phyloP scores from a whole-genome alignment of 2,113 vertebrate genomes.

The Chitala chitala region DNA sequence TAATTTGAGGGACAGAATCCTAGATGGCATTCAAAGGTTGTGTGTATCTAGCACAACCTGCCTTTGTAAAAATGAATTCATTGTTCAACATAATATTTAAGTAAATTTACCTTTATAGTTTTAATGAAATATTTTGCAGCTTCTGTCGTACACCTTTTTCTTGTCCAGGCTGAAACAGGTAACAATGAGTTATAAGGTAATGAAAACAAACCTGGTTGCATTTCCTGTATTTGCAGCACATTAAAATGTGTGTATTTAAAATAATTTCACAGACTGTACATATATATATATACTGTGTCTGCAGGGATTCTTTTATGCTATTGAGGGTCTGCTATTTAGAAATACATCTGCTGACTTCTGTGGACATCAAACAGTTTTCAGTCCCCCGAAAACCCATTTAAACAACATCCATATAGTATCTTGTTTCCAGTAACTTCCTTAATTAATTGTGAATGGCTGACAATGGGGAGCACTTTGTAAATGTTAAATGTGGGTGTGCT shows the following conservation, averaged over 20 bases:
- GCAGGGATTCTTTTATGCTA: slow-evolving; percentile 66
- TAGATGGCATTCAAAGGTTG: too few relatives aligned
- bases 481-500: slow-evolving; percentile 41
- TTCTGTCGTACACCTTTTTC: neutral
- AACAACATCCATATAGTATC: slow-evolving; percentile 65
- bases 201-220: slow-evolving; percentile 27
- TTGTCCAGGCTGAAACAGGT: neutral
- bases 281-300: slow-evolving; percentile 57
- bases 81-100: too few relatives aligned
- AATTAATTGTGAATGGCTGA: slow-evolving; percentile 55
- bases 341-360: slow-evolving; percentile 57
- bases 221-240: slow-evolving; percentile 48
- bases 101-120: too few relatives aligned
- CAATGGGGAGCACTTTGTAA: slow-evolving; percentile 42
- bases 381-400: slow-evolving; percentile 54
- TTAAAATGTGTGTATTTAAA: slow-evolving; percentile 61
- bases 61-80: too few relatives aligned
- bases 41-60: too few relatives aligned
- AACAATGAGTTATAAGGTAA: slow-evolving; percentile 13
- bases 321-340: slow-evolving; percentile 51
- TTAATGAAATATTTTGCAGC: too few relatives aligned
- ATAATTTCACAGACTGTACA: slow-evolving; percentile 46
- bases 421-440: slow-evolving; percentile 57
- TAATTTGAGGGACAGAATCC: too few relatives aligned
- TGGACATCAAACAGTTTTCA: slow-evolving; percentile 64